Conservation (phyloP, 2,797 vertebrate species). For the Glossophaga mutica region DNA sequence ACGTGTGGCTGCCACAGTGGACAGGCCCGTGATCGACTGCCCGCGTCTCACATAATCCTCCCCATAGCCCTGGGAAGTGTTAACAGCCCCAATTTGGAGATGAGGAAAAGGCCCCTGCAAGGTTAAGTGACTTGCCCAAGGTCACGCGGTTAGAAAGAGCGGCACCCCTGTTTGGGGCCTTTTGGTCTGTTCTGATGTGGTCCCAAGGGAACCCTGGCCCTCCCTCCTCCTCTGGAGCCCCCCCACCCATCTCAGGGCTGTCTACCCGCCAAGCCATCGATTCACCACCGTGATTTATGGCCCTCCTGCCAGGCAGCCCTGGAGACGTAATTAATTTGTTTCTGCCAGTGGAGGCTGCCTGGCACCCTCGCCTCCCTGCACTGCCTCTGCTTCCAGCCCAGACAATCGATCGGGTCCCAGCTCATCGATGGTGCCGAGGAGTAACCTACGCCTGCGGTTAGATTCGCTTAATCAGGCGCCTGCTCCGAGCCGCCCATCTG, state of each 20-base stretch:
- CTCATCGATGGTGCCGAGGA: neutral
- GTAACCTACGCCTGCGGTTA: slow-evolving; percentile 48
- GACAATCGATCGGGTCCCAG: slow-evolving; percentile 61
- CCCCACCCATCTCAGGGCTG: neutral
- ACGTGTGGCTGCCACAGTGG: neutral
- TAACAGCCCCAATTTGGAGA: neutral
- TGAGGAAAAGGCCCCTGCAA: neutral
- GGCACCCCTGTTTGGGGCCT: neutral
- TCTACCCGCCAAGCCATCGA: slow-evolving; percentile 62
- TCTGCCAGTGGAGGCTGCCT: slow-evolving; percentile 38
- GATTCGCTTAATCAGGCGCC: slow-evolving; percentile 69
- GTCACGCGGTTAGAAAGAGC: neutral
- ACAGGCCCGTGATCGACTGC: neutral
- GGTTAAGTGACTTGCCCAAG: neutral
- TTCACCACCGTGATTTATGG: slow-evolving; percentile 73
- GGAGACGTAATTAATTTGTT: slow-evolving; percentile 75
- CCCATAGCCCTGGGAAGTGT: neutral
- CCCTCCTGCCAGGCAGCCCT: slow-evolving; percentile 36
- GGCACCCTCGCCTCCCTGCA: neutral
- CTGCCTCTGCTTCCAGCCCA: neutral
- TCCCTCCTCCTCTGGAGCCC: neutral
- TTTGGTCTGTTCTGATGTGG: neutral
- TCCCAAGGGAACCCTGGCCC: neutral
- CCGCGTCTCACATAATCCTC: neutral
- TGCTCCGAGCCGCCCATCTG: neutral